These are phyloP conservation scores for Lutjanus campechanus DNA, from an alignment of 2,797 vertebrate genomes.

Conservation along the genomic window DNA sequence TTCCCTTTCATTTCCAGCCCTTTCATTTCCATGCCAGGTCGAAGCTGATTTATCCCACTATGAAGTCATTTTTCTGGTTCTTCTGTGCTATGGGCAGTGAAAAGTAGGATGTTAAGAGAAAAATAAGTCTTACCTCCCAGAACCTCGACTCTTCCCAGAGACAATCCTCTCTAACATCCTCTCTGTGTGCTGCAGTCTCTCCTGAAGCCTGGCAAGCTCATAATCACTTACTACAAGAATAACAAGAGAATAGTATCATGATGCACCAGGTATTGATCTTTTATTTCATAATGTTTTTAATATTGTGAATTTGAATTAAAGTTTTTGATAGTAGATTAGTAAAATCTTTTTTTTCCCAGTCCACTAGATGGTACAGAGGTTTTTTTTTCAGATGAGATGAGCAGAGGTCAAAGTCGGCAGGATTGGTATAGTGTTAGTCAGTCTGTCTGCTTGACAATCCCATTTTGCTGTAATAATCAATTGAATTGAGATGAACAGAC, in stretches of 20 bases:
- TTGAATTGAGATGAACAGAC: too few relatives aligned
- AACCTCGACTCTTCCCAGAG: constrained; percentile 84
- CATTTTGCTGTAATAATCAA: too few relatives aligned
- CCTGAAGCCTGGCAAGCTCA: constrained; percentile 91
- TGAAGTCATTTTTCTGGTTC: constrained; percentile 20
- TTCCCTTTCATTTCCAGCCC: constrained; percentile 9
- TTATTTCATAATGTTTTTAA: too few relatives aligned
- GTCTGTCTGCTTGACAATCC: too few relatives aligned
- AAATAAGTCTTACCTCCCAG: constrained; percentile 84
- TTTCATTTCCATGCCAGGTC: constrained; percentile 35
- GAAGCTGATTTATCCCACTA: constrained; percentile 17
- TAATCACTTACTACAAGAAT: constrained; percentile 80
- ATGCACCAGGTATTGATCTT: too few relatives aligned
- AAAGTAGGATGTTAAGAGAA: constrained; percentile 17
- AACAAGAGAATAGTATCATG: neutral
- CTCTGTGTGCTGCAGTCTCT: constrained; percentile 91
- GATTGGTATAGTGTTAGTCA: too few relatives aligned
- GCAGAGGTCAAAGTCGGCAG: too few relatives aligned
- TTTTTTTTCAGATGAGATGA: too few relatives aligned
- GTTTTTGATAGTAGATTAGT: too few relatives aligned
- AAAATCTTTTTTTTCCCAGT: too few relatives aligned
- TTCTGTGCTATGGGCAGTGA: constrained; percentile 23
- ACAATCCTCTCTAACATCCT: constrained; percentile 91
- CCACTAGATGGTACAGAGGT: too few relatives aligned
- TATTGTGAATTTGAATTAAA: too few relatives aligned